These are phyloP conservation scores for Eurystomus gularis DNA, from an alignment of 2,113 vertebrate genomes.

Conservation along the genomic window DNA sequence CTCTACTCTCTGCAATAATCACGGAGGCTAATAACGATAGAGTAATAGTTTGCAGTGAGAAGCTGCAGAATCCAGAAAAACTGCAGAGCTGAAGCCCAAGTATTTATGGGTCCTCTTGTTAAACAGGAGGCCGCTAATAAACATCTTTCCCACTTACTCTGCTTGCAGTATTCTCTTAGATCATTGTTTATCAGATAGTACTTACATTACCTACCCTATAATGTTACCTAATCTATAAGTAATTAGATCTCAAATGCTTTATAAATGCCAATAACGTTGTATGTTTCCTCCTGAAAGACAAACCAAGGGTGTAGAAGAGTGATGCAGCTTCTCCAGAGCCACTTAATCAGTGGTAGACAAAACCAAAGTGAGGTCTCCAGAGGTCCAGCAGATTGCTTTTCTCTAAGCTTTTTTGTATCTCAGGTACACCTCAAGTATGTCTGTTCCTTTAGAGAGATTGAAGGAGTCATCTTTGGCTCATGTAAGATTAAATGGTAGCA, in stretches of 20 bases:
- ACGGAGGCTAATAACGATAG: background rate
- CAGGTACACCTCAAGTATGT: background rate
- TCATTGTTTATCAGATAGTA: background rate
- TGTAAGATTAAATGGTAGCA: background rate
- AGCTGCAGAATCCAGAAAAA: background rate
- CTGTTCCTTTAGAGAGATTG: background rate
- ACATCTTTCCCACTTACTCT: background rate
- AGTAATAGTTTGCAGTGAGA: background rate
- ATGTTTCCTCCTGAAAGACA: background rate
- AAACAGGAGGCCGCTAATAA: background rate
- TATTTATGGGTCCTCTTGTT: background rate
- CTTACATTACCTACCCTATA: background rate
- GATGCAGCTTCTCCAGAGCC: background rate
- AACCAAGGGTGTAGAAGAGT: background rate
- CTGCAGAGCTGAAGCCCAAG: background rate
- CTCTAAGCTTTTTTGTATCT: background rate
- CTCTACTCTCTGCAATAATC: background rate
- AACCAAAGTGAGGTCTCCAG: background rate
- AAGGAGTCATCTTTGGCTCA: background rate
- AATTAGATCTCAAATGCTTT: background rate
- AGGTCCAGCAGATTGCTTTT: accelerated
- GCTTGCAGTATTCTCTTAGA: background rate
- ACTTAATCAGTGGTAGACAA: background rate
- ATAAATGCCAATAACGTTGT: background rate
- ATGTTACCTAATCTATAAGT: background rate